Percentiles rank a stretch among this genome's conserved stretches.
phyloP scores from a whole-genome alignment of 2,113 vertebrate species.

The Chelonoidis abingdonii region DNA sequence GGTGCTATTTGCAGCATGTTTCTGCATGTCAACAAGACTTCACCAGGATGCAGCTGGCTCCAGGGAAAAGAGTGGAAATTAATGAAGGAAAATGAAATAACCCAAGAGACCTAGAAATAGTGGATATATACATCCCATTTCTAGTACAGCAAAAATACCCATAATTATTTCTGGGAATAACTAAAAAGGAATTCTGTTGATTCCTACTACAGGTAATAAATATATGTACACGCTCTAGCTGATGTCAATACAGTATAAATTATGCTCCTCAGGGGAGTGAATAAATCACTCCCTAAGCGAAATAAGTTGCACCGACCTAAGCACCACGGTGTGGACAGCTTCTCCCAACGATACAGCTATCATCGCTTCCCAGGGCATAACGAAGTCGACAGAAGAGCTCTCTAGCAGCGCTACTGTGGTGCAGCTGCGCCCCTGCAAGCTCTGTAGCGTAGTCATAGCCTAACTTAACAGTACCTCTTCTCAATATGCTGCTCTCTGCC shows the following conservation, averaged over 20 bases:
- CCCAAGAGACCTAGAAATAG: neutral
- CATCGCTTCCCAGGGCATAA: too few species aligned
- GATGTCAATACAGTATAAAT: too few species aligned
- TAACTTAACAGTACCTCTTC: neutral
- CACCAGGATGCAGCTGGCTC: neutral
- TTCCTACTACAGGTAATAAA: neutral
- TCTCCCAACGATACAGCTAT: too few species aligned
- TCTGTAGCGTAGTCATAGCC: neutral
- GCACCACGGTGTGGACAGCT: too few species aligned
- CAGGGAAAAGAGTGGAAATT: neutral
- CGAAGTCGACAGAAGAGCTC: too few species aligned
- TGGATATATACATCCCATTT: neutral
- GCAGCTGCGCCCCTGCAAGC: too few species aligned
- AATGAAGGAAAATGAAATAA: neutral
- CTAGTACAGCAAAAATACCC: neutral
- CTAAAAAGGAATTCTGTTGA: neutral
- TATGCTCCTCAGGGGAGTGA: too few species aligned
- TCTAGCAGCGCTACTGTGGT: too few species aligned
- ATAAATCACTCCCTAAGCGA: too few species aligned
- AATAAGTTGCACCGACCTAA: too few species aligned
- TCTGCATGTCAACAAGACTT: neutral
- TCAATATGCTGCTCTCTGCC: neutral
- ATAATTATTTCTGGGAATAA: neutral
- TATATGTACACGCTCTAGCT: neutral
- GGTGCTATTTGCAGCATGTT: neutral